These are phyloP conservation scores for Prochilodus magdalenae DNA, from an alignment of 2,113 vertebrate genomes.

Conservation along the genomic window DNA sequence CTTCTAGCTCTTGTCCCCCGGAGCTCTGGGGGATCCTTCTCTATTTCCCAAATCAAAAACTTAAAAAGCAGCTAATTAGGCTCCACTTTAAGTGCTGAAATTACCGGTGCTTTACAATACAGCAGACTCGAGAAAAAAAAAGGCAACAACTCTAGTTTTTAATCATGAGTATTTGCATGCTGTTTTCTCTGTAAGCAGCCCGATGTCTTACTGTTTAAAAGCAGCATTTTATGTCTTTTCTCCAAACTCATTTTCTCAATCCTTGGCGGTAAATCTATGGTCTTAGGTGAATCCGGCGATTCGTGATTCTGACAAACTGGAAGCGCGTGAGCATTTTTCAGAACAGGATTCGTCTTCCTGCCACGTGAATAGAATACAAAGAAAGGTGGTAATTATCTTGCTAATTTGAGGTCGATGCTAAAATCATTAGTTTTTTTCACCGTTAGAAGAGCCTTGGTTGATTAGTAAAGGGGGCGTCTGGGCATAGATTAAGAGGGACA, in stretches of 20 bases:
- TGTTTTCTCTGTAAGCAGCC: slow-evolving; percentile 21
- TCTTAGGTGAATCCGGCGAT: neutral
- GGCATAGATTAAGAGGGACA: slow-evolving; percentile 25
- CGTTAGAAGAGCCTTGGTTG: slow-evolving; percentile 14
- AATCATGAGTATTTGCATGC: slow-evolving; percentile 47
- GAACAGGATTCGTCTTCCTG: neutral
- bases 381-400: slow-evolving; percentile 44
- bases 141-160: slow-evolving; percentile 14
- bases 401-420: slow-evolving; percentile 51
- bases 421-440: slow-evolving; percentile 49
- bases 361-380: slow-evolving; percentile 24
- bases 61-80: slow-evolving; percentile 53
- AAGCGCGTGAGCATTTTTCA: slow-evolving; percentile 35
- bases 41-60: slow-evolving; percentile 33
- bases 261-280: neutral
- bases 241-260: neutral
- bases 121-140: slow-evolving; percentile 30
- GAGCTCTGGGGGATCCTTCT: slow-evolving; percentile 14
- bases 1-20: slow-evolving; percentile 21
- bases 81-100: slow-evolving; percentile 38
- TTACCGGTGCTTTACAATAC: slow-evolving; percentile 46
- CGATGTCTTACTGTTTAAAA: slow-evolving; percentile 16
- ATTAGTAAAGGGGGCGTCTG: slow-evolving; percentile 15
- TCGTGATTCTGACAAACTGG: slow-evolving; percentile 25
- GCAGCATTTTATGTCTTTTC: neutral